Base-by-base conservation (phyloP, 2,113 vertebrate species). In the Piaya cayana region DNA sequence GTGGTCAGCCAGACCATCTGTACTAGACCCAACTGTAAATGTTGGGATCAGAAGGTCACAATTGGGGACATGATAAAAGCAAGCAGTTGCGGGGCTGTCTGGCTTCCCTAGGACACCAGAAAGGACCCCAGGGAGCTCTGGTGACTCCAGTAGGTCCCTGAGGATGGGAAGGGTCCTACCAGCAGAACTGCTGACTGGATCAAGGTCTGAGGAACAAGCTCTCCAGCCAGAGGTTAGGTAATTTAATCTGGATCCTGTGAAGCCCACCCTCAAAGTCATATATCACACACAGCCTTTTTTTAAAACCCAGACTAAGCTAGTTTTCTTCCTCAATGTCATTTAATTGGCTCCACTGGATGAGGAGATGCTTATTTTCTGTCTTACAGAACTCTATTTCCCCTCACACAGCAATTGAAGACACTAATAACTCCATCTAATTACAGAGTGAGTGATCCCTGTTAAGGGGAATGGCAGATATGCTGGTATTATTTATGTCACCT, bases 351-450 rank as follows among this genome's bases (percentile, higher is more conserved):
- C 30, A 12, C 0, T 26, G 65, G 18, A 52, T 26, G 77, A 78
- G 39, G 53, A 81, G n/a, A 49, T 32, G 4, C 27, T 45, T 8
- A 5, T 32, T 76, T 80, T 88, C 74, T 92, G 62, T 12, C 60
- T 32, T 15, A 4, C 27, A 43, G 82, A 49, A 9, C 71, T 26
- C 42, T 47, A 17, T 13, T 36, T 53, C 37, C 30, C 53, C 49
- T 82, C 72, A 45, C 6, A 27, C 15, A 88, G 80, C 80, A 12
- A 79, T 82, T 1, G 63, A 91, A 65, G 86, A 79, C 86, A 89
- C 93, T 92, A 92, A 72, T 59, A 85, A 88, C 93, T 94, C 93
- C 70, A 76, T 62, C 75, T 72, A 72, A 94, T 93, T 82, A 62
- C 49, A 39, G 59, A 47, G 14, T 10, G n/a, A 93, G 58, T 25